A percentile compares a stretch with the other conserved stretches of the same genome.
Conservation (phyloP, 2,113 vertebrate genomes). For the Alces alces region DNA sequence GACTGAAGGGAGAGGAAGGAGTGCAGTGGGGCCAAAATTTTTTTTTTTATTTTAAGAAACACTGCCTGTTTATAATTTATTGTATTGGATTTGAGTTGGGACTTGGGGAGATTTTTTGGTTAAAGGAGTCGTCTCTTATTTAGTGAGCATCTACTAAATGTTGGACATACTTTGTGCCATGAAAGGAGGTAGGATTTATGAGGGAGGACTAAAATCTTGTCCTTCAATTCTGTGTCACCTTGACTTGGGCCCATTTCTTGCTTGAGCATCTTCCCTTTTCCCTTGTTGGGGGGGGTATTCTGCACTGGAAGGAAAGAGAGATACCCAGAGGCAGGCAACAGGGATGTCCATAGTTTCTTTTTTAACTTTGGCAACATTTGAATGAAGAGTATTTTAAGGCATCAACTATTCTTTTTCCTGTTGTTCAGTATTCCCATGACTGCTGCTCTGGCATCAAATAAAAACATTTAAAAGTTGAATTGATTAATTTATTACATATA, state of each 20-base stretch:
- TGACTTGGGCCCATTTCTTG: not conserved
- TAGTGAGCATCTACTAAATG: not conserved
- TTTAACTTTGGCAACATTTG: not conserved
- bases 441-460: not conserved
- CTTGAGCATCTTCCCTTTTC: not conserved
- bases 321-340: not conserved
- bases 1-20: not conserved
- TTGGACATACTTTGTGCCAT: not conserved
- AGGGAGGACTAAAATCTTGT: too few species aligned
- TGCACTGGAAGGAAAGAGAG: not conserved
- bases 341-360: not conserved
- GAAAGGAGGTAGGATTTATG: not conserved
- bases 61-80: not conserved
- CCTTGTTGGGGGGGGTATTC: rapidly evolving
- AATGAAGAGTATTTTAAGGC: not conserved
- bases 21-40: not conserved
- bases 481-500: not conserved
- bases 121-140: not conserved
- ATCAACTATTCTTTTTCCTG: not conserved
- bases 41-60: not conserved
- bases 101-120: not conserved
- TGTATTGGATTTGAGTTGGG: not conserved
- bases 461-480: not conserved
- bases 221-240: rapidly evolving
- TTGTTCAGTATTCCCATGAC: not conserved